Conservation (phyloP, 2,888 invertebrate species). For the Thysanoteuthis rhombus region DNA sequence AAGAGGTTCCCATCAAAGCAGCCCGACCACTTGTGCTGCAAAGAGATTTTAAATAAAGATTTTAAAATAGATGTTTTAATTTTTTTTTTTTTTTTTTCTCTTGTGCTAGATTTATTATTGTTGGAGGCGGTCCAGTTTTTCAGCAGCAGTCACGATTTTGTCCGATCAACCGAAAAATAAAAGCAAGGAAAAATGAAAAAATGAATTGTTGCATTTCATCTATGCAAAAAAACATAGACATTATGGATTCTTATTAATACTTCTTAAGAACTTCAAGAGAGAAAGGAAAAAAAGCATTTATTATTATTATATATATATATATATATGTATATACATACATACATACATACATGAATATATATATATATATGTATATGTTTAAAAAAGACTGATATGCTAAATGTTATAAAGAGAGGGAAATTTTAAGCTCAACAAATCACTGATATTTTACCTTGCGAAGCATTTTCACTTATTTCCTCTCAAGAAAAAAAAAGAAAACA, state of each 20-base stretch:
- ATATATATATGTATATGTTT: neutral
- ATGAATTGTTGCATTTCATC: slow-evolving; percentile 43
- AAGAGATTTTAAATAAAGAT: neutral
- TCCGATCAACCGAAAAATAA: neutral
- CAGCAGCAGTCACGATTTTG: slow-evolving; percentile 17
- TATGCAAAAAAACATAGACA: slow-evolving; percentile 41
- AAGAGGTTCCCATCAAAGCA: neutral
- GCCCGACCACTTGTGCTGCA: neutral
- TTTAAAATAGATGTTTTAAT: neutral
- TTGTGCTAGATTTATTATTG: neutral
- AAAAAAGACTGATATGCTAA: neutral
- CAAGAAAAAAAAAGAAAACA: neutral
- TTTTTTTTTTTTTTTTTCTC: neutral
- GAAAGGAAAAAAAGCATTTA: neutral
- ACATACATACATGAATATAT: neutral
- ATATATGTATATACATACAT: neutral
- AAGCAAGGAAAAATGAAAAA: no score
- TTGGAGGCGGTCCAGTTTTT: neutral
- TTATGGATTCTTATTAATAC: neutral
- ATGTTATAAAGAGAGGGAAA: neutral
- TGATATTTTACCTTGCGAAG: neutral
- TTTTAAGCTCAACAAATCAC: neutral
- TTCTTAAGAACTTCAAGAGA: neutral
- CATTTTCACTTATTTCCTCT: neutral
- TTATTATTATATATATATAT: neutral